These are phyloP conservation scores for Anguilla anguilla DNA, from an alignment of 2,797 vertebrate species.

Conservation along the genomic window DNA sequence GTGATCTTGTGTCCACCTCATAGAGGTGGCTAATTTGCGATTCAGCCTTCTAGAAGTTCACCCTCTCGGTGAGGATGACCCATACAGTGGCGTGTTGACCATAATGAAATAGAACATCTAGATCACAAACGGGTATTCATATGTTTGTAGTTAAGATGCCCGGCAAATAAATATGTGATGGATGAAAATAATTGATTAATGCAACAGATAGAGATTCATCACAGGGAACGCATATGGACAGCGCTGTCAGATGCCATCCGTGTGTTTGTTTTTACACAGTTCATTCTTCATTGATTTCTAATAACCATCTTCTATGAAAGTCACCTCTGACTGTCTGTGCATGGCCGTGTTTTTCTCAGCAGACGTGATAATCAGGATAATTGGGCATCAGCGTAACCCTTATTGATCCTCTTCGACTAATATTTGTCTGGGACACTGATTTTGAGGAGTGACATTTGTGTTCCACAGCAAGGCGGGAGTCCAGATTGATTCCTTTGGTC, in stretches of 20 bases:
- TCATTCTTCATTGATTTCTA: conserved; percentile 39
- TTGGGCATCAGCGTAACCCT: conserved; percentile 32
- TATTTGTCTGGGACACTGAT: conserved; percentile 41
- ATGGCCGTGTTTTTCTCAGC: conserved; percentile 46
- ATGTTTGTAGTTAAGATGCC: conserved; percentile 41
- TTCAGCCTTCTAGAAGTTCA: too few relatives aligned
- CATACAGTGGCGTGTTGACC: too few relatives aligned
- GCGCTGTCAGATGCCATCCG: conserved; percentile 38
- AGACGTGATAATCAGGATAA: conserved; percentile 48
- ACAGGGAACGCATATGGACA: not conserved
- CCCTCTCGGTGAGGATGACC: too few relatives aligned
- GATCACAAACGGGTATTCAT: conserved; percentile 46
- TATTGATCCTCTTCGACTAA: conserved; percentile 60
- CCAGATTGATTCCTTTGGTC: conserved; percentile 35
- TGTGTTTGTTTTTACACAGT: conserved; percentile 25
- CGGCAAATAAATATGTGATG: conserved; percentile 31
- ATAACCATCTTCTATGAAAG: conserved; percentile 27
- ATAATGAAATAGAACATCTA: conserved; percentile 40
- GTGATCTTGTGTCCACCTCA: too few relatives aligned
- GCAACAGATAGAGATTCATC: conserved; percentile 27
- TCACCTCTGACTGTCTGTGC: conserved; percentile 33
- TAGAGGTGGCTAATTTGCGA: too few relatives aligned
- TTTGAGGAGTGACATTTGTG: conserved; percentile 45
- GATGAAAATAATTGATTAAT: conserved; percentile 19
- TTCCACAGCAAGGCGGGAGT: conserved; percentile 40